Evolutionary conservation across 1,140 invertebrate genomes (phyloP), one percentile per base, ranked within the genome.

Genomic region (Brachionus rubens): DNA sequence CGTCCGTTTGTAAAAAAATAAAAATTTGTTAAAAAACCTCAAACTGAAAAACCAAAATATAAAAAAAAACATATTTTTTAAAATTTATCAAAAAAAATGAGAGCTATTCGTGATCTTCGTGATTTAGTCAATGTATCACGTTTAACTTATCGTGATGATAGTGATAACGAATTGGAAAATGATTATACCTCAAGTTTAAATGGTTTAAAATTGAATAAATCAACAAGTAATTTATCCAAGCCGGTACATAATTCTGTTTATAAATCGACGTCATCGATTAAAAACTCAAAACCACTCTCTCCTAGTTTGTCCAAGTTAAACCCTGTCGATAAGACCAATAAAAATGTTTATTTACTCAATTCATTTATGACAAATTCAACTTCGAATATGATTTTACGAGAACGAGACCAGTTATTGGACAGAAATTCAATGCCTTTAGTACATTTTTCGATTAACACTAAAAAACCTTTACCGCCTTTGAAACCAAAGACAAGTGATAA

Each of bases 81-180:
- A 52, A 41, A 28, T 28, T 26, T 50, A 50, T 40, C 28, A 40
- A 52, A 50, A 43, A 79, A 56, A 28, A 83, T 83, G 82, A 82
- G 82, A 77, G 81, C 82, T 78, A 80, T 83, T 16, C 77, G 79
- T 72, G 82, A 83, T 76, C 76, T 83, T 24, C 75, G 82, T 36
- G 82, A 83, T 21, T 72, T 83, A 30, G 81, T 83, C 41, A 82
- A 81, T 79, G 82, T 83, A 6, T 83, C 82, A 16, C 78, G 82
- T 19, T 75, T 83, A 14, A 81, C 82, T 36, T 78, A 80, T 47
- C 78, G 79, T 40, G 79, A 81, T 12, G 68, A 72, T 21, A 81
- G 81, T 78, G 82, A 83, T 76, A 80, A 81, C 47, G 59, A 79
- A 21, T 78, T 78, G 40, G 79, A 78, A 52, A 78, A 80, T 72